phyloP scores from a whole-genome alignment of 2,888 invertebrate genomes.

The Bruchidius siliquastri region DNA sequence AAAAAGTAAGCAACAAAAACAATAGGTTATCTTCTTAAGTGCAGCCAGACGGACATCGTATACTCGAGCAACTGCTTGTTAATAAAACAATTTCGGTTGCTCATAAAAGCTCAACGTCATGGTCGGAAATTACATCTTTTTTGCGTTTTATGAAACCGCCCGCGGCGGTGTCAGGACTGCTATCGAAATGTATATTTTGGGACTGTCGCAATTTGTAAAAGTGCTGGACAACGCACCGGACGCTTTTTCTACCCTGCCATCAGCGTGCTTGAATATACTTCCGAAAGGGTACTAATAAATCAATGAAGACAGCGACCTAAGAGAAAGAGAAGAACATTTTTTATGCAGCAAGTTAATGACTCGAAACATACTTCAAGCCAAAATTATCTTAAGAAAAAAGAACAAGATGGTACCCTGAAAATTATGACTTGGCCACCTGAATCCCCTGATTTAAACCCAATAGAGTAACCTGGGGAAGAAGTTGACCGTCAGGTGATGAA shows the following conservation, averaged over 20 bases:
- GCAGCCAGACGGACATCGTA: conserved; percentile 17
- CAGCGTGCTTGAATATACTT: background rate
- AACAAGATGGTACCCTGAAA: background rate
- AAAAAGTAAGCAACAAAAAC: conserved; percentile 22
- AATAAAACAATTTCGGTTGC: conserved; percentile 22
- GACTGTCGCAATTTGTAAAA: background rate
- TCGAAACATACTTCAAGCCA: background rate
- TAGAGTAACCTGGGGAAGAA: background rate
- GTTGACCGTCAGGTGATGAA: background rate
- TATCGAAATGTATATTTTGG: background rate
- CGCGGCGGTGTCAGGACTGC: background rate
- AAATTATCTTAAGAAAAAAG: background rate
- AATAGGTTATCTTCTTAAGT: conserved; percentile 7
- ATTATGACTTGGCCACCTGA: background rate
- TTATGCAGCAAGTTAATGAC: background rate
- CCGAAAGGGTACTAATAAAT: background rate
- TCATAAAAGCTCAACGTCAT: conserved; percentile 22
- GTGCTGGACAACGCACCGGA: background rate
- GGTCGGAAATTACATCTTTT: conserved; percentile 25
- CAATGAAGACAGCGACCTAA: too few relatives aligned
- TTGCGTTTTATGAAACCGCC: conserved; percentile 11
- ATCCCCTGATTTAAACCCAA: background rate
- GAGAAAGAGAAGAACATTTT: too few relatives aligned
- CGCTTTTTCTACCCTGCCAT: background rate
- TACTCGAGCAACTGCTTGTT: conserved; percentile 16